These are phyloP conservation scores for Pangasius macronema DNA, from an alignment of 2,797 vertebrate genomes.

Conservation along the genomic window DNA sequence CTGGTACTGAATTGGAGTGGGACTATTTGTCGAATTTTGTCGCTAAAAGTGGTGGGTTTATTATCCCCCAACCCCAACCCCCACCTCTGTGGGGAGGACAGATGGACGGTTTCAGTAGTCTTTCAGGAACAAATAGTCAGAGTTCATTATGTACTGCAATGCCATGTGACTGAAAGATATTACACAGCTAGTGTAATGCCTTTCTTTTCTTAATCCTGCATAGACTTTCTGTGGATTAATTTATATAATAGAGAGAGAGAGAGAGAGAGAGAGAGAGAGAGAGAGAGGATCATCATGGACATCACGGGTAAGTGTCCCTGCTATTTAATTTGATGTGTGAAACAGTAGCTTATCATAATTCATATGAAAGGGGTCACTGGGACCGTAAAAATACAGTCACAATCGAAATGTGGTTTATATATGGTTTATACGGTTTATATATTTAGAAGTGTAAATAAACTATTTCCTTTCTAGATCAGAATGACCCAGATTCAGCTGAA, in stretches of 20 bases:
- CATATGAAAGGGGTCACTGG: neutral
- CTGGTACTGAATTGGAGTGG: too few relatives aligned
- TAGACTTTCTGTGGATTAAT: slow-evolving; percentile 13
- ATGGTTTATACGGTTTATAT: too few relatives aligned
- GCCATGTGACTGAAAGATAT: slow-evolving; percentile 3
- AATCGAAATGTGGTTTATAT: too few relatives aligned
- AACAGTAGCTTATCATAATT: neutral
- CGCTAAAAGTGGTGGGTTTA: slow-evolving; percentile 41
- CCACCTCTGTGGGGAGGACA: neutral
- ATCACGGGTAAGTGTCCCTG: neutral
- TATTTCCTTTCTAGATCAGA: neutral
- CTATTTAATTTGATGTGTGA: slow-evolving; percentile 22
- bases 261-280: neutral
- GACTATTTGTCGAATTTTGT: too few relatives aligned
- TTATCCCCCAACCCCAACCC: neutral
- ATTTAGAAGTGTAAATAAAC: too few relatives aligned
- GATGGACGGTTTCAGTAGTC: slow-evolving; percentile 22
- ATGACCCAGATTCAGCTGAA: neutral
- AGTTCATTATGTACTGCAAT: slow-evolving; percentile 16
- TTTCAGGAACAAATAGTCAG: neutral
- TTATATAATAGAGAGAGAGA: slow-evolving; percentile 27
- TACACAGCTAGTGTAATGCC: neutral
- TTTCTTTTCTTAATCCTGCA: slow-evolving; percentile 38
- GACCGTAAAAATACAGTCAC: too few relatives aligned
- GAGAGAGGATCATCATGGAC: slow-evolving; percentile 17